phyloP scores from a whole-genome alignment of 2,113 vertebrate species.

The Campylomormyrus numenius region DNA sequence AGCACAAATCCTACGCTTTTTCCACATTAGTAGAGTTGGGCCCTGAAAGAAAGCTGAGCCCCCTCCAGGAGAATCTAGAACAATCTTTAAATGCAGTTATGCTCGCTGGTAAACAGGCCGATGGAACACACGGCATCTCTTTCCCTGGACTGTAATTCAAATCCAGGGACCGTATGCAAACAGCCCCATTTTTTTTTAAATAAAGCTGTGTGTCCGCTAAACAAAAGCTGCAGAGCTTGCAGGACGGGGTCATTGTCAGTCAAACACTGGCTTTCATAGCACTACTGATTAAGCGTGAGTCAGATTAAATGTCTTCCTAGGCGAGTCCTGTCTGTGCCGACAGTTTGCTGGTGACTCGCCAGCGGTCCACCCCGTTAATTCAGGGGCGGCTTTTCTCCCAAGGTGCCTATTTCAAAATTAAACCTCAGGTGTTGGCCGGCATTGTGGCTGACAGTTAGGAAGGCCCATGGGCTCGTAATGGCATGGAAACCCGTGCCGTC shows the following conservation, averaged over 20 bases:
- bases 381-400: background rate
- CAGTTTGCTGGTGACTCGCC: no score
- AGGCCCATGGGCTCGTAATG: background rate
- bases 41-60: background rate
- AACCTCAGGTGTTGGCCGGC: background rate
- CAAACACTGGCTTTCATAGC: background rate
- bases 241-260: background rate
- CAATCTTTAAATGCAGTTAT: background rate
- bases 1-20: background rate
- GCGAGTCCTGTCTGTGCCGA: background rate
- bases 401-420: background rate
- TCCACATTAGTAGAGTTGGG: background rate
- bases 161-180: background rate
- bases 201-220: background rate
- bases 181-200: background rate
- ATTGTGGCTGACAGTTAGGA: background rate
- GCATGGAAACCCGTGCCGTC: background rate
- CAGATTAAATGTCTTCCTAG: background rate
- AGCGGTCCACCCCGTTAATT: background rate
- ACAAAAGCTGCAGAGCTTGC: background rate
- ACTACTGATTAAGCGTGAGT: constrained; percentile 9
- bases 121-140: background rate
- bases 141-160: background rate
- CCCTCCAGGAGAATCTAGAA: background rate
- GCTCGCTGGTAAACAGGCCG: background rate